A percentile compares a stretch with the other conserved stretches of the same genome.
phyloP scores from a whole-genome alignment of 2,113 vertebrate genomes.

The Antechinus flavipes region DNA sequence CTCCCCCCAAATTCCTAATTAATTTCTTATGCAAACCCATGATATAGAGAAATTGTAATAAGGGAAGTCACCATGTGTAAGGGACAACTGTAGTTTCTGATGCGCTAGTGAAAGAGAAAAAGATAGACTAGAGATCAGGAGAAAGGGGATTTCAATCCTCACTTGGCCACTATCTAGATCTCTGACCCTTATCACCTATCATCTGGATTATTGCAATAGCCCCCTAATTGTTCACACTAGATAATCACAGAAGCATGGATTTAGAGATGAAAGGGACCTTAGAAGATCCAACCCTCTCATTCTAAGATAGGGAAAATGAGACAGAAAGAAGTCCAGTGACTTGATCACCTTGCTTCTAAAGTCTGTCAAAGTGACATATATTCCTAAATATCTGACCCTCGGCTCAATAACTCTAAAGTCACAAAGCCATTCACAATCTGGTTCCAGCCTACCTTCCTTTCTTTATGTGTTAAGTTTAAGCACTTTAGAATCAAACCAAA shows the following conservation, averaged over 20 bases:
- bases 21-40: not conserved
- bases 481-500: no score
- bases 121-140: not conserved
- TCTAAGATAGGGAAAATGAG: not conserved
- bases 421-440: no score
- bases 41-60: not conserved
- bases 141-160: not conserved
- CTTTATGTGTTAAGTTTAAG: no score
- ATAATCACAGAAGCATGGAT: not conserved
- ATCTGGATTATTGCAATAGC: not conserved
- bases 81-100: not conserved
- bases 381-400: no score
- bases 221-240: not conserved
- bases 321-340: not conserved
- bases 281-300: not conserved
- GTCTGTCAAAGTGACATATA: no score
- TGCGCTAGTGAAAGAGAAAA: not conserved
- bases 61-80: no score
- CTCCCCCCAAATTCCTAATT: no score
- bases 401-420: no score
- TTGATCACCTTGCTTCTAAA: not conserved
- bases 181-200: not conserved
- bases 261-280: not conserved
- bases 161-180: not conserved
- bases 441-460: no score